Evolutionary conservation across 2,888 invertebrate species (phyloP).

Genomic region (Epirrhoe alternata): DNA sequence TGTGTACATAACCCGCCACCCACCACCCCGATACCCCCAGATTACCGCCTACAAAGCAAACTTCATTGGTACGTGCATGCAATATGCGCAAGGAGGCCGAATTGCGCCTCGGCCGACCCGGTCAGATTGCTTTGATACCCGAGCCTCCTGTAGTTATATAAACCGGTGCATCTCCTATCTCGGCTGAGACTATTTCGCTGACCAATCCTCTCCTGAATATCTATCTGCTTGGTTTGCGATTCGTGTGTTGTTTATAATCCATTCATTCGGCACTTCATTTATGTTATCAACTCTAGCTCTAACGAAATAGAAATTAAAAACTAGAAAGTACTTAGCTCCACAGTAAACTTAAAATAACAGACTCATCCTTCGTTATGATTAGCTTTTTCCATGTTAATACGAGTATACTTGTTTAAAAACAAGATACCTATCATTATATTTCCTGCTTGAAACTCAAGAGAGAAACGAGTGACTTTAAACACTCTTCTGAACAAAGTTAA

Average conservation of each 20-base stretch:
- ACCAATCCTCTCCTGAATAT: constrained; percentile 44
- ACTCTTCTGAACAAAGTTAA: not conserved
- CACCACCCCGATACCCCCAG: constrained; percentile 82
- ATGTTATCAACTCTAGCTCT: too few relatives aligned
- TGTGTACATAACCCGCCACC: constrained; percentile 83
- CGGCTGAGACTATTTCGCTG: constrained; percentile 61
- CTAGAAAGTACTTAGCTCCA: too few relatives aligned
- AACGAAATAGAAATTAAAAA: too few relatives aligned
- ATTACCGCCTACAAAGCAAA: constrained; percentile 85
- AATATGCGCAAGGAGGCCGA: constrained; percentile 84
- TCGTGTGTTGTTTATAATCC: constrained; percentile 35
- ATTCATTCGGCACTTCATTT: not conserved
- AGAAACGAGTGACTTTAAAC: not conserved
- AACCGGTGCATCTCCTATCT: constrained; percentile 69
- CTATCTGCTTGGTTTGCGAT: constrained; percentile 55
- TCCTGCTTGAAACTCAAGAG: not conserved
- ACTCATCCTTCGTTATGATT: too few relatives aligned
- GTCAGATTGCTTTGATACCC: constrained; percentile 81
- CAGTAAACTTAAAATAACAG: too few relatives aligned
- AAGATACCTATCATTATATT: too few relatives aligned
- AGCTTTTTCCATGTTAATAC: too few relatives aligned
- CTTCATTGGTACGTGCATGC: constrained; percentile 85
- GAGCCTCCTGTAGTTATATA: constrained; percentile 60
- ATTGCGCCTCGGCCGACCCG: constrained; percentile 73
- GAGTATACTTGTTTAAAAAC: too few relatives aligned